phyloP scores from a whole-genome alignment of 1,140 invertebrate genomes.

The Cydia amplana region DNA sequence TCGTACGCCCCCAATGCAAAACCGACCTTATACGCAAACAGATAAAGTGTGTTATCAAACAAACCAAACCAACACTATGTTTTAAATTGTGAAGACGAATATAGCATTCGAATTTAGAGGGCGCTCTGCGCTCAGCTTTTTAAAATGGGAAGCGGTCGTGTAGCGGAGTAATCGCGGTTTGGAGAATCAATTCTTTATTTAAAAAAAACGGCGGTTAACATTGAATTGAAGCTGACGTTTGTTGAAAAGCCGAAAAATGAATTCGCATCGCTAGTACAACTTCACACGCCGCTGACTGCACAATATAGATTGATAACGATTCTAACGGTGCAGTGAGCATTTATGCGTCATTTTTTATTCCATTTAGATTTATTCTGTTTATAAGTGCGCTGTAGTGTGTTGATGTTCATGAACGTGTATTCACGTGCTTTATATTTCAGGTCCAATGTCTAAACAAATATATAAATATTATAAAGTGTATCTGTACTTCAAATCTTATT shows the following conservation, averaged over 20 bases:
- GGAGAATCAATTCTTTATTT: slow-evolving; percentile 28
- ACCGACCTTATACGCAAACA: slow-evolving; percentile 39
- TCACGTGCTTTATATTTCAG: too few relatives aligned
- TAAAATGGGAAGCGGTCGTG: slow-evolving; percentile 4
- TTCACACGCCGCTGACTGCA: slow-evolving; percentile 3
- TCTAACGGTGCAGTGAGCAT: slow-evolving; percentile 6
- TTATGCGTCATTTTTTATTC: background rate
- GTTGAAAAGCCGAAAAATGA: slow-evolving; percentile 12
- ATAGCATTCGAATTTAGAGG: slow-evolving; percentile 26
- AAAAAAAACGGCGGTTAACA: background rate
- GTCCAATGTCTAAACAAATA: too few relatives aligned
- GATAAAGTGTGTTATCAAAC: slow-evolving; percentile 38
- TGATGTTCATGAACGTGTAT: too few relatives aligned
- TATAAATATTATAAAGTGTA: too few relatives aligned
- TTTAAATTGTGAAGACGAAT: slow-evolving; percentile 30
- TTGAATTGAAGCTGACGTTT: slow-evolving; percentile 2
- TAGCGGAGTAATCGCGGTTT: background rate
- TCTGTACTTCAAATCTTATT: too few relatives aligned
- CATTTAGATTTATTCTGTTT: background rate
- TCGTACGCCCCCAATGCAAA: slow-evolving; percentile 36
- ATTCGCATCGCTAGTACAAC: background rate
- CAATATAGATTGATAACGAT: slow-evolving; percentile 7
- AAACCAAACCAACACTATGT: background rate
- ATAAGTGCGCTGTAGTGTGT: background rate
- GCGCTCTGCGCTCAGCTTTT: slow-evolving; percentile 16